These are phyloP conservation scores for Amblyjoppa proteus DNA, from an alignment of 2,888 invertebrate species.

Conservation along the genomic window DNA sequence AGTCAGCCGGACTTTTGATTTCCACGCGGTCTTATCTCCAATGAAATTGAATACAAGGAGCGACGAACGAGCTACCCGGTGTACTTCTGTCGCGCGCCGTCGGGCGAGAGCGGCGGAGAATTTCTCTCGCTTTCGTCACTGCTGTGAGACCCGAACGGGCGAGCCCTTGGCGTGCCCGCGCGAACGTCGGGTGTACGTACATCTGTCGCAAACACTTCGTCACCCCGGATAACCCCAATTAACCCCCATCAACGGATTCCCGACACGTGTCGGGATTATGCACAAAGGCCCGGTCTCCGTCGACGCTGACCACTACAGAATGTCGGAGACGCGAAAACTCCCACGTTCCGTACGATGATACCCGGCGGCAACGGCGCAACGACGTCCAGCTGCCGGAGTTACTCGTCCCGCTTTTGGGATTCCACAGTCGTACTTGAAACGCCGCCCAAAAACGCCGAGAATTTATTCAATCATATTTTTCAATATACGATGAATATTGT, in stretches of 20 bases:
- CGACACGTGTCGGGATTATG: slow-evolving; percentile 35
- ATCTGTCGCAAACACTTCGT: slow-evolving; percentile 29
- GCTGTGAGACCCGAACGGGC: slow-evolving; percentile 4
- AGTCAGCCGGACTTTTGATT: neutral
- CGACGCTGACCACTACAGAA: neutral
- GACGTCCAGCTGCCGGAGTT: no score
- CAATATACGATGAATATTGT: neutral
- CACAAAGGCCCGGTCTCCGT: slow-evolving; percentile 19
- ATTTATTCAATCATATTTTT: no score
- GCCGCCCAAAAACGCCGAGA: no score
- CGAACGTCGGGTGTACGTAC: slow-evolving; percentile 1
- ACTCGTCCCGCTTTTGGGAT: no score
- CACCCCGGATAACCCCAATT: slow-evolving; percentile 39
- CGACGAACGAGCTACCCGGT: neutral
- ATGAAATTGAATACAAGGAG: neutral
- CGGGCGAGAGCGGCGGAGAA: neutral
- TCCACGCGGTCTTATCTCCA: neutral
- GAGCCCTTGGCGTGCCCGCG: neutral
- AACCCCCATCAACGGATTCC: slow-evolving; percentile 42
- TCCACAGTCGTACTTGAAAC: no score
- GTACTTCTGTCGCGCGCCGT: neutral
- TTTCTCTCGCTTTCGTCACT: slow-evolving; percentile 13
- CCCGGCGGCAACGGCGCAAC: no score
- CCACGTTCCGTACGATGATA: slow-evolving; percentile 8
- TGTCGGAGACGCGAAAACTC: slow-evolving; percentile 28